These are phyloP conservation scores for Muricea muricata DNA, from an alignment of 92 coral and sea anemone genomes.

Conservation along the genomic window DNA sequence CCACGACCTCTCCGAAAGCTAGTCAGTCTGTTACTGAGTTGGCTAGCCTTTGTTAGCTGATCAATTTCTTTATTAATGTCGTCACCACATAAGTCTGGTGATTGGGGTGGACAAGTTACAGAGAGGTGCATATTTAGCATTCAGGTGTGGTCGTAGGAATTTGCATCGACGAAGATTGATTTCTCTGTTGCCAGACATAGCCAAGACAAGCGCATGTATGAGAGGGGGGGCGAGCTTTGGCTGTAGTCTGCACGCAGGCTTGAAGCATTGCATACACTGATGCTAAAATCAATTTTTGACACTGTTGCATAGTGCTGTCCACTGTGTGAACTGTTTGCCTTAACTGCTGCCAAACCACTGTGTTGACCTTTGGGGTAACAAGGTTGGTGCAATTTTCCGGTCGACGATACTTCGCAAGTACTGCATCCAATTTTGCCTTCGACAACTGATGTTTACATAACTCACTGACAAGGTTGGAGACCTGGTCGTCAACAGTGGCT, in stretches of 20 bases:
- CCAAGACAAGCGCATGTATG: conserved; percentile 49
- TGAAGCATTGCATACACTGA: conserved; percentile 31
- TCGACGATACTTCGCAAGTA: conserved; percentile 39
- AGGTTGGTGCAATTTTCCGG: conserved; percentile 57
- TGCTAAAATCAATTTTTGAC: conserved; percentile 17
- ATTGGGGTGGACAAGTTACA: conserved; percentile 53
- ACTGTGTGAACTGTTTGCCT: conserved; percentile 31
- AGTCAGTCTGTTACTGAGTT: neutral
- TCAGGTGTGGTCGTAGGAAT: conserved; percentile 46
- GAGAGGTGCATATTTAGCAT: conserved; percentile 42
- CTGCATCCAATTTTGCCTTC: conserved; percentile 54
- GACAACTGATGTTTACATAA: conserved; percentile 46
- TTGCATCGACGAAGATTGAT: conserved; percentile 43
- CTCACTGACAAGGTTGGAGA: conserved; percentile 18
- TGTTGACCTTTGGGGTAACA: conserved; percentile 51
- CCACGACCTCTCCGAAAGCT: neutral
- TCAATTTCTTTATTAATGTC: conserved; percentile 40
- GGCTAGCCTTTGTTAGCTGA: neutral
- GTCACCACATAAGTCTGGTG: conserved; percentile 59
- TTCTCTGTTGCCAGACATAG: conserved; percentile 59
- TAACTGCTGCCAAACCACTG: conserved; percentile 65
- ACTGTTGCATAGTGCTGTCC: conserved; percentile 35
- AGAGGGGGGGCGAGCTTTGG: no score
- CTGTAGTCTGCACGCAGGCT: conserved; percentile 38
- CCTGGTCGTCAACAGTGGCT: conserved; percentile 27